These are phyloP conservation scores for Stictonetta naevosa DNA, from an alignment of 2,113 vertebrate genomes.

Conservation along the genomic window DNA sequence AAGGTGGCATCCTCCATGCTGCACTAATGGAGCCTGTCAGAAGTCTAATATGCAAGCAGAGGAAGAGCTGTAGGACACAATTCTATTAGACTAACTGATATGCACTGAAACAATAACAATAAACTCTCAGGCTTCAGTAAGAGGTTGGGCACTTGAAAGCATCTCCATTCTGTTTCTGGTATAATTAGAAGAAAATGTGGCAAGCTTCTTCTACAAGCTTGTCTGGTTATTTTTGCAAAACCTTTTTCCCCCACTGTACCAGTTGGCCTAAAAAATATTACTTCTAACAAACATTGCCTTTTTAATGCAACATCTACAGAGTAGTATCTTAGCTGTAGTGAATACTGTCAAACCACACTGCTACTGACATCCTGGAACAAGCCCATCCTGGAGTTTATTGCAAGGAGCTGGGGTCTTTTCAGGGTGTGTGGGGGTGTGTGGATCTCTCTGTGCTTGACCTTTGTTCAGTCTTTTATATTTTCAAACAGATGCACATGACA, in stretches of 20 bases:
- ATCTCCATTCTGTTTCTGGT: neutral
- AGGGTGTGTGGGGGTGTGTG: neutral
- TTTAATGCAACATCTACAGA: neutral
- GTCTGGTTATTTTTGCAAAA: neutral
- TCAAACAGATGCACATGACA: neutral
- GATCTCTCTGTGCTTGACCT: neutral
- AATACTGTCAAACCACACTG: neutral
- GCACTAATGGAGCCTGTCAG: neutral
- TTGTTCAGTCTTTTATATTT: neutral
- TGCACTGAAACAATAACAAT: neutral
- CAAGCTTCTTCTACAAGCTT: neutral
- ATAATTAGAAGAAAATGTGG: neutral
- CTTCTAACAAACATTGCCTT: neutral
- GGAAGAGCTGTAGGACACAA: neutral
- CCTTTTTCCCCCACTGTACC: accelerated
- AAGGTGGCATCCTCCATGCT: neutral
- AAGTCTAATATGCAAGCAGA: neutral
- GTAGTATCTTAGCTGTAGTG: neutral
- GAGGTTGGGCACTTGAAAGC: neutral
- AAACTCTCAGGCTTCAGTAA: neutral
- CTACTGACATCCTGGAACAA: neutral
- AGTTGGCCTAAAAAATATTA: neutral
- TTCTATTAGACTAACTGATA: neutral
- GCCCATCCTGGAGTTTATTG: neutral
- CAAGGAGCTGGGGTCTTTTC: neutral